Evolutionary conservation across 2,113 vertebrate genomes (phyloP), one percentile per base, ranked within the genome.

Genomic region (Polypterus bichir): DNA sequence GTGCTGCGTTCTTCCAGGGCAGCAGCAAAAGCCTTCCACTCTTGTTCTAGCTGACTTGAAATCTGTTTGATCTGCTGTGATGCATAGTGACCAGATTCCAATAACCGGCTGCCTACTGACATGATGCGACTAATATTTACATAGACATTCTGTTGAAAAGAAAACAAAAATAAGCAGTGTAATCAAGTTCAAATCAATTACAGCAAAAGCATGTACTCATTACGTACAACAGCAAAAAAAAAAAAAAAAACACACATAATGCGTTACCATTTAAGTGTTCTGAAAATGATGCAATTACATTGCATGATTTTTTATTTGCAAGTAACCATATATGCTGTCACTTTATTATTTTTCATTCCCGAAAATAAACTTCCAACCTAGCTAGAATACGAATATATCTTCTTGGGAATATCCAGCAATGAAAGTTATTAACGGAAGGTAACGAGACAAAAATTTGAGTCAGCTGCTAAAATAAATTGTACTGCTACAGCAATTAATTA

Each of bases 61-160:
- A 99, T 93, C 88, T 99, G 96, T 72, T 96, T 92, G 69, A 99
- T 98, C 76, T 99, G 95, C 80, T 95, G 90, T 0, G 96, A 93
- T 59, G 94, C 94, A 1, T 98, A 97, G 78, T 99, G 94, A 65
- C 94, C 94, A 0, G 91, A 91, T 76, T 99, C 96, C 2, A 97
- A 84, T 73, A 99, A 78, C 54, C 96, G 91, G 69, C 85, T 95
- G 47, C 92, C 94, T 45, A 98, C 94, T 0, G 96, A 96, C 91
- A 97, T 93, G 76, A 99, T 98, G 66, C 96, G 92, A 74, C 91
- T 98, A 72, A 99, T 97, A 82, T 99, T 99, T 65, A 99, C 96
- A 3, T 97, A 99, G 63, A 99, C 96, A 45, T 99, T 97, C 96
- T 99, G 65, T 0, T 49, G 62, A 75, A 59, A 55, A 9, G 5